Evolutionary conservation across 2,888 invertebrate species (phyloP).

Genomic region (Lasius platythorax): DNA sequence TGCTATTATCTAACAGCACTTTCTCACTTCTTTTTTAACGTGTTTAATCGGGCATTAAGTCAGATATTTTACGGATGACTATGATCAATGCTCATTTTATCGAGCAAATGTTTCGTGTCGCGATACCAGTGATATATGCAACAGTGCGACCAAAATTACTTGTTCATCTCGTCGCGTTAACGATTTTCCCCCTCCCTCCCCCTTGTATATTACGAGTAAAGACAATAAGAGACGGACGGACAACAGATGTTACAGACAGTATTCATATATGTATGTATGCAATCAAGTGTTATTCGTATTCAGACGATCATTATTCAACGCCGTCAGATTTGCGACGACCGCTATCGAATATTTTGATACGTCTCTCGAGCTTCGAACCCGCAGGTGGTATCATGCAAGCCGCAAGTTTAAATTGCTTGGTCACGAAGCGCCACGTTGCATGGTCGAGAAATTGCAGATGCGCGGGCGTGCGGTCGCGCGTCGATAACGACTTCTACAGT

Average conservation of each 20-base stretch:
- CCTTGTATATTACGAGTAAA: neutral
- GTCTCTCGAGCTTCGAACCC: constrained; percentile 41
- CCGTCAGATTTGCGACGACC: neutral
- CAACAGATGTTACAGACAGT: neutral
- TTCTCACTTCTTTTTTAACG: neutral
- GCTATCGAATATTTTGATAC: constrained; percentile 39
- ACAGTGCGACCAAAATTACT: neutral
- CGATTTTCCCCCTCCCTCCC: neutral
- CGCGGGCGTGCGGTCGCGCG: constrained; percentile 32
- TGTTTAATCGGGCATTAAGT: constrained; percentile 18
- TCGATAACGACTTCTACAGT: constrained; percentile 62
- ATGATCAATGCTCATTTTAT: constrained; percentile 18
- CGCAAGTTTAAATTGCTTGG: constrained; percentile 71
- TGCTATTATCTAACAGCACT: neutral
- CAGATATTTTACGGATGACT: neutral
- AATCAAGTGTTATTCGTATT: neutral
- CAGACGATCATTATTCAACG: constrained; percentile 20
- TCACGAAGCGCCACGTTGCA: constrained; percentile 43
- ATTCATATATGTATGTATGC: neutral
- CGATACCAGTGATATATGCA: neutral
- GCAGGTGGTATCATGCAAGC: constrained; percentile 50
- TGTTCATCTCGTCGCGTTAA: neutral
- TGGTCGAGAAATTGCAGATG: constrained; percentile 39
- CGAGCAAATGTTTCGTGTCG: neutral
- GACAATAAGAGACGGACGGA: neutral